Percentiles rank a stretch among this genome's conserved stretches.
These are phyloP conservation scores for Cephalopachus bancanus DNA, from an alignment of 2,797 vertebrate genomes.

Conservation along the genomic window DNA sequence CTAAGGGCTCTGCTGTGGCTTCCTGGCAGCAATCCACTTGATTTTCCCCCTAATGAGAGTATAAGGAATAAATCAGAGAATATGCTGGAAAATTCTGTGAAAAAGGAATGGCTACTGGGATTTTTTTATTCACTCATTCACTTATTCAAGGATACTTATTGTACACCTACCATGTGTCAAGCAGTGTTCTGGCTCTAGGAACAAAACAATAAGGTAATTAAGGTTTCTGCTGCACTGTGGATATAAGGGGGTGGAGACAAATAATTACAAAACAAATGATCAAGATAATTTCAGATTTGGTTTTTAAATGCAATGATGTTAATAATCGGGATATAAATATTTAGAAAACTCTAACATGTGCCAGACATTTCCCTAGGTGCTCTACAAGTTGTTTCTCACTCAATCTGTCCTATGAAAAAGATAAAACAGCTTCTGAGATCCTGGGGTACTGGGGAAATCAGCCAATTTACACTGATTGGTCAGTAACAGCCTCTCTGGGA, in stretches of 20 bases:
- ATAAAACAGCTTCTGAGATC: background rate
- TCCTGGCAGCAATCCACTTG: background rate
- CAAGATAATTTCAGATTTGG: background rate
- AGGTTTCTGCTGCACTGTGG: background rate
- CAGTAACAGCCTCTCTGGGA: background rate
- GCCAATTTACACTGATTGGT: background rate
- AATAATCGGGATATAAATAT: background rate
- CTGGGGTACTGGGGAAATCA: fast-evolving
- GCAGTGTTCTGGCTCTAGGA: background rate
- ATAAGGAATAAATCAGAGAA: background rate
- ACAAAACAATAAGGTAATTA: background rate
- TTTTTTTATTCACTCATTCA: background rate
- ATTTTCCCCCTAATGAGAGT: too few relatives aligned
- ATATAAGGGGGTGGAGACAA: background rate
- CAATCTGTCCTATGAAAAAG: background rate
- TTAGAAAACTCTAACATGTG: background rate
- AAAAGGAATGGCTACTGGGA: fast-evolving
- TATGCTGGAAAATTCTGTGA: background rate
- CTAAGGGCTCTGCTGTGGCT: background rate
- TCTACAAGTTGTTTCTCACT: background rate
- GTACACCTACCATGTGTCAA: background rate
- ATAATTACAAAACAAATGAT: background rate
- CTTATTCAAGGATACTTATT: background rate
- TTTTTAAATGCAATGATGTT: background rate
- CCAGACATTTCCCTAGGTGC: background rate